Percentiles rank a stretch among this genome's conserved stretches.
Conservation (phyloP, 1,140 invertebrate genomes). For the Atta texana region DNA sequence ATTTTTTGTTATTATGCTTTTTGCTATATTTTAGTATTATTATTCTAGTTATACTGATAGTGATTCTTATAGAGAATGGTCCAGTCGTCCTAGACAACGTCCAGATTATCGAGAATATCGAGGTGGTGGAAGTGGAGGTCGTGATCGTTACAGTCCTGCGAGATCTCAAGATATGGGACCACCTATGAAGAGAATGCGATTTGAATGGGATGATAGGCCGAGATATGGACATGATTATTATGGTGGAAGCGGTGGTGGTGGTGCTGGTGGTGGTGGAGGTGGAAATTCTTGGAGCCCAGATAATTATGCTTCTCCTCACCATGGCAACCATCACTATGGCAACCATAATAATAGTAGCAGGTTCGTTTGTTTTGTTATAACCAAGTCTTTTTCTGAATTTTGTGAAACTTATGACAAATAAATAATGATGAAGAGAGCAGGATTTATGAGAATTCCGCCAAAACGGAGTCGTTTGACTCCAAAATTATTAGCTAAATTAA, state of each 20-base stretch:
- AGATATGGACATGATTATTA: constrained; percentile 85
- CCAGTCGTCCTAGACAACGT: constrained; percentile 87
- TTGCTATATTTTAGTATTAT: background rate
- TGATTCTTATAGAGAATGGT: constrained; percentile 87
- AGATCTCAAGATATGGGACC: constrained; percentile 91
- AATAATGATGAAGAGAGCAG: constrained; percentile 55
- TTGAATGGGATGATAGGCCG: constrained; percentile 90
- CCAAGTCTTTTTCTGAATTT: constrained; percentile 23
- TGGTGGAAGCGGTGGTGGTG: constrained; percentile 82
- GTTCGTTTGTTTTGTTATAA: constrained; percentile 75
- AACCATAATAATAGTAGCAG: constrained; percentile 85
- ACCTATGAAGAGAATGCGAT: constrained; percentile 92
- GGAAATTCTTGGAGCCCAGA: constrained; percentile 83
- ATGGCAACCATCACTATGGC: constrained; percentile 87
- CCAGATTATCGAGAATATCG: constrained; percentile 91
- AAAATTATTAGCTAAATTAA: constrained; percentile 81
- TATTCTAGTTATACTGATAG: constrained; percentile 60
- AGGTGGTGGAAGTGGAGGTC: constrained; percentile 86
- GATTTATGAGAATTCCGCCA: constrained; percentile 54
- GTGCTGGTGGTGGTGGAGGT: constrained; percentile 73
- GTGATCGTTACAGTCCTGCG: constrained; percentile 91
- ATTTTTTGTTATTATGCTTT: background rate
- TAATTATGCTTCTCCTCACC: constrained; percentile 84
- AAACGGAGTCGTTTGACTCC: constrained; percentile 82
- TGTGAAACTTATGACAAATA: background rate